Evolutionary conservation across 2,888 invertebrate genomes (phyloP), one percentile per base, ranked within the genome.

Genomic region (Habrosyne pyritoides): DNA sequence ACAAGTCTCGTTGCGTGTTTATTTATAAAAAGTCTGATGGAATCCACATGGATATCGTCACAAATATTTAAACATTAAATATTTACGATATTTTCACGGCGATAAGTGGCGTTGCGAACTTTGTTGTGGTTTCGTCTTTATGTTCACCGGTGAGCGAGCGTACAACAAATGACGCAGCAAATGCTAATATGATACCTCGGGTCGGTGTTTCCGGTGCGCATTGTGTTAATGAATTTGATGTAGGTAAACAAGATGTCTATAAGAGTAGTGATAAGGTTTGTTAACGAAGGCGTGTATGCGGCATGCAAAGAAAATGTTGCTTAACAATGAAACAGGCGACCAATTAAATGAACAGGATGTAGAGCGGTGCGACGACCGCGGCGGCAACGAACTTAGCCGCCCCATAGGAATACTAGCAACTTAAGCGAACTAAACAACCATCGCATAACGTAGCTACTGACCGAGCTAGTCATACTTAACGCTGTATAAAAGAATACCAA

Each of bases 351-450:
- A 77, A 86, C 87, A 87, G 88, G 88, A 88, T 88, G 83, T 79
- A 75, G 78, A 75, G 70, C 75, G 79, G 86, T 77, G 83, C 86
- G 85, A 71, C 86, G 87, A 86, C 84, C 81, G 85, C 79, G 69
- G 63, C 80, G 80, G 69, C 84, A 82, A 83, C 84, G 79, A 84
- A 85, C 85, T 81, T 76, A 66, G 58, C 60, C 65, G 71, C 73
- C 81, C 77, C 74, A 75, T 75, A 79, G 77, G 77, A 79, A 77
- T 76, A 61, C 62, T 64, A 67, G 69, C 65, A 75, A 76, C 64
- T 67, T 64, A 64, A 60, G 12, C 21, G 26, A 46, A 18, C 18
- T 8, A 42, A 4, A 36, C 2, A 7, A 42, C n/a, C n/a, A n/a
- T n/a, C 24, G 7, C 7, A 24, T 24, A 24, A 24, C 4, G 24